A percentile compares a stretch with the other conserved stretches of the same genome.
These are phyloP conservation scores for Hybognathus amarus DNA, from an alignment of 2,797 vertebrate species.

Conservation along the genomic window DNA sequence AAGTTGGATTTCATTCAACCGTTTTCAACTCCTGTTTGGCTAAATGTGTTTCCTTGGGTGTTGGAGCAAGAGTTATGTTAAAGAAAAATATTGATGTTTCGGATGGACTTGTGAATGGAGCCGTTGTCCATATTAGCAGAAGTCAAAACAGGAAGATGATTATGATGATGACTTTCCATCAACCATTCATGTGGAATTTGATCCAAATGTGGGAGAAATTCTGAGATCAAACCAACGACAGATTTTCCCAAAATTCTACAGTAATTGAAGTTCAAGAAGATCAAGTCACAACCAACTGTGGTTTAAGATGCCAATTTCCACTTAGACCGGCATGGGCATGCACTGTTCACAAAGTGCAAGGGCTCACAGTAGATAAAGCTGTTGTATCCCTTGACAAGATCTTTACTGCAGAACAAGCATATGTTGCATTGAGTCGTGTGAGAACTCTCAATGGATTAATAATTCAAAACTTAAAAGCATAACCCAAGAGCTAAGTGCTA, in stretches of 20 bases:
- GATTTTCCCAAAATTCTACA: neutral
- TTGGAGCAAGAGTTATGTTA: constrained; percentile 43
- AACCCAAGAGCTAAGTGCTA: neutral
- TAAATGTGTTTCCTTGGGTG: constrained; percentile 27
- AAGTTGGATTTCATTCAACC: constrained; percentile 4
- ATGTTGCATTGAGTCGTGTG: neutral
- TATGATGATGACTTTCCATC: neutral
- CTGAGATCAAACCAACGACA: neutral
- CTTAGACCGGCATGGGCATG: constrained; percentile 21
- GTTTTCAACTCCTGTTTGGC: constrained; percentile 38
- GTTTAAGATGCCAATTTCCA: constrained; percentile 31
- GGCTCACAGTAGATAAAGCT: constrained; percentile 25
- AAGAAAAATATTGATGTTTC: constrained; percentile 45
- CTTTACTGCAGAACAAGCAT: constrained; percentile 33
- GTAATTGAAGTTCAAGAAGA: constrained; percentile 9
- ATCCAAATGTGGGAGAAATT: neutral
- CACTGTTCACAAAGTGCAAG: constrained; percentile 17
- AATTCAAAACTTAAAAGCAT: constrained; percentile 4
- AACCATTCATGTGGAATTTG: neutral
- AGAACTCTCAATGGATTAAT: constrained; percentile 9
- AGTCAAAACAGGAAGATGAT: no score
- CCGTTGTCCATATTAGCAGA: no score
- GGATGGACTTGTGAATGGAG: constrained; percentile 44
- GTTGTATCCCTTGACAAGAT: constrained; percentile 25
- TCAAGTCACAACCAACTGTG: neutral